These are phyloP conservation scores for Nephila pilipes DNA, from an alignment of 1,140 invertebrate species.

Conservation along the genomic window DNA sequence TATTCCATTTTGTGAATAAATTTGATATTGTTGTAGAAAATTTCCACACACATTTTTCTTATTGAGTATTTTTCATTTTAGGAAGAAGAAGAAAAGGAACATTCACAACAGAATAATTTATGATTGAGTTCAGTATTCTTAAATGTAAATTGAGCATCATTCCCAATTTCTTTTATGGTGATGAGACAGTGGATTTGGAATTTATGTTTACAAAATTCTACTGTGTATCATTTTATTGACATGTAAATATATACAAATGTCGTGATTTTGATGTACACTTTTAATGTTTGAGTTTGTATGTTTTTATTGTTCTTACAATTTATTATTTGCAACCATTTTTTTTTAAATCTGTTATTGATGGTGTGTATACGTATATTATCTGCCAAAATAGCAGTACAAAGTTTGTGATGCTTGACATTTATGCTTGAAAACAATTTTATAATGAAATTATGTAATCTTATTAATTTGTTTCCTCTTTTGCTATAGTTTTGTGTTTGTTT, in stretches of 20 bases:
- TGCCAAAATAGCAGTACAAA: conserved; percentile 37
- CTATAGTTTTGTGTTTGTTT: too few species aligned
- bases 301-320: conserved; percentile 11
- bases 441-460: not conserved
- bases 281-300: conserved; percentile 7
- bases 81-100: conserved; percentile 65
- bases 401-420: not conserved
- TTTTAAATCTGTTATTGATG: not conserved
- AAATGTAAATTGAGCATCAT: conserved; percentile 42
- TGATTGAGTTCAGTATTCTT: conserved; percentile 32
- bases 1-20: not conserved
- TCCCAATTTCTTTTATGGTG: conserved; percentile 6
- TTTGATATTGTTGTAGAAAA: not conserved
- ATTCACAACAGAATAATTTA: conserved; percentile 63
- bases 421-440: not conserved
- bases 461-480: too few species aligned
- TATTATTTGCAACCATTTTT: not conserved
- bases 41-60: not conserved
- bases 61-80: conserved; percentile 1
- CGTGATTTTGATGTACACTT: not conserved
- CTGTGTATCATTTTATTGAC: not conserved
- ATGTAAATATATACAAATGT: conserved; percentile 9
- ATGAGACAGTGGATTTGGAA: not conserved
- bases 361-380: not conserved
- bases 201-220: not conserved